Conservation (phyloP, 1,140 invertebrate genomes). For the Sitophilus oryzae region DNA sequence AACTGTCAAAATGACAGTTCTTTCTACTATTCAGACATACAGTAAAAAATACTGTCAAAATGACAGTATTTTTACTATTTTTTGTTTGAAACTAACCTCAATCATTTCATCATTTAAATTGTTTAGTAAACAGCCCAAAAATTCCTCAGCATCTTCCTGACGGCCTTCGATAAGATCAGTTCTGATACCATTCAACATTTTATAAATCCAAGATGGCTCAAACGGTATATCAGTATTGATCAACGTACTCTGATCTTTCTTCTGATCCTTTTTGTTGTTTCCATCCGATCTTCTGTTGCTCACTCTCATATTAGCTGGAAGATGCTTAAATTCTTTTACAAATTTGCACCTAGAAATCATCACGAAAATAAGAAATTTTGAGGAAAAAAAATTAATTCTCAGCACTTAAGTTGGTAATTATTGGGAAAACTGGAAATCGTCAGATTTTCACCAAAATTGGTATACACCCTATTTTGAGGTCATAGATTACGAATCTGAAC, state of each 20-base stretch:
- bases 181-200: constrained; percentile 70
- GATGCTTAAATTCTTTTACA: constrained; percentile 61
- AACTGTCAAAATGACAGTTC: too few relatives aligned
- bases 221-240: constrained; percentile 61
- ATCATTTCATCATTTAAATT: constrained; percentile 95
- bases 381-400: too few relatives aligned
- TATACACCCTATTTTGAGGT: too few relatives aligned
- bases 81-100: constrained; percentile 51
- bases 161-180: constrained; percentile 71
- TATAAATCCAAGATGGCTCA: constrained; percentile 77
- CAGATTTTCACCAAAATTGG: too few relatives aligned
- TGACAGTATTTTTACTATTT: neutral
- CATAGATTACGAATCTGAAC: too few relatives aligned
- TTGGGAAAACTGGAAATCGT: too few relatives aligned
- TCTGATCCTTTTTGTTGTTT: constrained; percentile 44
- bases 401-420: too few relatives aligned
- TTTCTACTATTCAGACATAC: too few relatives aligned
- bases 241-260: constrained; percentile 44
- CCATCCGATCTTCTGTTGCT: constrained; percentile 39
- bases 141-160: constrained; percentile 94
- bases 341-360: constrained; percentile 57
- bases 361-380: too few relatives aligned
- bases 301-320: constrained; percentile 51
- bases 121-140: constrained; percentile 86
- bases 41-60: too few relatives aligned